Conservation (phyloP, 2,113 vertebrate genomes). For the Cricetomys ansorgei region DNA sequence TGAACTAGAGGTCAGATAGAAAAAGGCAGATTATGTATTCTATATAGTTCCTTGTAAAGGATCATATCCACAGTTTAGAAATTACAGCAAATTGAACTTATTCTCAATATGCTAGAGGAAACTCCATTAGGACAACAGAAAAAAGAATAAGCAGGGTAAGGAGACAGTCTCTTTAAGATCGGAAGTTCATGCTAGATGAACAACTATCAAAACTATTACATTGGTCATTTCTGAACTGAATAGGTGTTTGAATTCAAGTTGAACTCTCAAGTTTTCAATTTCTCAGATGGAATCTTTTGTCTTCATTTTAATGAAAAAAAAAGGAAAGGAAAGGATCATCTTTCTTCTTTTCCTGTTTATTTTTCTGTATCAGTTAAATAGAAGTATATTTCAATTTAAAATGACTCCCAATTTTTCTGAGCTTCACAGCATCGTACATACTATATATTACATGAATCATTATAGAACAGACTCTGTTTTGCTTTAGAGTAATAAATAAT, state of each 20-base stretch:
- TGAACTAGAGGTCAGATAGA: background rate
- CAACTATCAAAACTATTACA: background rate
- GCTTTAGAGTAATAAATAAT: slow-evolving; percentile 10
- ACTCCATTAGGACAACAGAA: background rate
- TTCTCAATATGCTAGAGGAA: background rate
- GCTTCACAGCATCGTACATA: background rate
- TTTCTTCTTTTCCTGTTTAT: background rate
- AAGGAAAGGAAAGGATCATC: background rate
- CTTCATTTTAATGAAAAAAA: slow-evolving; percentile 16
- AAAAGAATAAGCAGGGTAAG: background rate
- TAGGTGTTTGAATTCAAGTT: background rate
- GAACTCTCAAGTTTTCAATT: slow-evolving; percentile 9
- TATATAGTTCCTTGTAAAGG: background rate
- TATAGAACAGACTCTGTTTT: background rate
- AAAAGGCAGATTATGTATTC: background rate
- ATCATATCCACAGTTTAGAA: background rate
- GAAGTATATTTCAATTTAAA: slow-evolving; percentile 23
- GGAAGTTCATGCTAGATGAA: background rate
- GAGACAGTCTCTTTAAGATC: background rate
- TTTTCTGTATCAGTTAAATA: background rate
- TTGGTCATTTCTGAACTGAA: background rate
- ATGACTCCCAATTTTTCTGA: background rate
- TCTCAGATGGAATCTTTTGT: background rate
- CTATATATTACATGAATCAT: background rate
- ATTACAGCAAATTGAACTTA: background rate